Percentiles rank a stretch among this genome's conserved stretches.
These are phyloP conservation scores for Arizona elegans DNA, from an alignment of 2,113 vertebrate species.

Conservation along the genomic window DNA sequence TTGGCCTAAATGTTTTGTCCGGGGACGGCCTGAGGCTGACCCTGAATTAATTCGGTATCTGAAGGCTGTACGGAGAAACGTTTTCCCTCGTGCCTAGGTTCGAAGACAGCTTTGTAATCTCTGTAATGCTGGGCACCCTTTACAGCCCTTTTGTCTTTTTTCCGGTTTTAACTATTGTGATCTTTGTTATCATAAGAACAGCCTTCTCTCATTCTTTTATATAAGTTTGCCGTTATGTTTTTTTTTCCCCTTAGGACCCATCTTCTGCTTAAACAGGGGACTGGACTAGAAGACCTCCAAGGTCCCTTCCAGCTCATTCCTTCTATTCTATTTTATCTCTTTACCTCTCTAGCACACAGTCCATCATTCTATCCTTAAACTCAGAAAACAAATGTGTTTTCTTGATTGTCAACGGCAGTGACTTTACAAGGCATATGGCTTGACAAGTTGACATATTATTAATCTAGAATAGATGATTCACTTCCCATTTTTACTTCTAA, in stretches of 20 bases:
- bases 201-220: background rate
- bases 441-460: background rate
- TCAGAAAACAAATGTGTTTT: background rate
- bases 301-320: too few species aligned
- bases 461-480: background rate
- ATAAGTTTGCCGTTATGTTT: background rate
- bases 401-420: background rate
- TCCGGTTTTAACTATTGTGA: background rate
- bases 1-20: background rate
- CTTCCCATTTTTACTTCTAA: background rate
- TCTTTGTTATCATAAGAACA: background rate
- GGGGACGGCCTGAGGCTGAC: background rate
- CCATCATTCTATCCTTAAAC: background rate
- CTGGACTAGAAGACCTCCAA: too few species aligned
- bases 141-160: background rate
- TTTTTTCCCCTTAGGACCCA: background rate
- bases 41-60: background rate
- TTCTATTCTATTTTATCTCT: too few species aligned
- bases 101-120: background rate
- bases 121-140: background rate
- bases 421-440: background rate
- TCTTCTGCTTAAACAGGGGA: too few species aligned
- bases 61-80: background rate
- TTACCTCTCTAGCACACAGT: background rate
- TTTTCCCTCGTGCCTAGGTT: background rate